Percentiles rank a stretch among this genome's conserved stretches.
Evolutionary conservation across 2,888 invertebrate genomes (phyloP).

Genomic region (Dromius quadrimaculatus): DNA sequence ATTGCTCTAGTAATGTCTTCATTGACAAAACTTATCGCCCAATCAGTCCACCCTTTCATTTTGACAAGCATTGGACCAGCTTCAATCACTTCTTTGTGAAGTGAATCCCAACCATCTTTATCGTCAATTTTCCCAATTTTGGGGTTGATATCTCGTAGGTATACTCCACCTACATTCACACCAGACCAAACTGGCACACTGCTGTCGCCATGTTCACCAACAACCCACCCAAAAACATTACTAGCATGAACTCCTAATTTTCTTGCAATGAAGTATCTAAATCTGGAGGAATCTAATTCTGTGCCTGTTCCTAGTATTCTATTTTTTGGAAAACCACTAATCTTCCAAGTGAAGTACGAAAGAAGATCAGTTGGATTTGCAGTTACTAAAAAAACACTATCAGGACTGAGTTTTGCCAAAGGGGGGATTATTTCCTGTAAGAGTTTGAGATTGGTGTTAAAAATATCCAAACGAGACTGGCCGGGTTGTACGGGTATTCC

Average conservation of each 20-base stretch:
- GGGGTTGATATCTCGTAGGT: slow-evolving; percentile 70
- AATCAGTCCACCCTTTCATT: slow-evolving; percentile 82
- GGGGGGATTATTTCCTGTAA: slow-evolving; percentile 70
- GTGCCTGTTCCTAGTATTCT: slow-evolving; percentile 72
- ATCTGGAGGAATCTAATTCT: slow-evolving; percentile 73
- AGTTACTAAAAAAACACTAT: slow-evolving; percentile 71
- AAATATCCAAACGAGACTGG: slow-evolving; percentile 79
- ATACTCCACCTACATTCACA: slow-evolving; percentile 73
- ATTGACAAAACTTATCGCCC: slow-evolving; percentile 88
- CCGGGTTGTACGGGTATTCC: slow-evolving; percentile 90
- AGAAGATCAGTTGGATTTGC: slow-evolving; percentile 75
- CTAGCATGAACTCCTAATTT: slow-evolving; percentile 70
- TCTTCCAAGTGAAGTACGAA: slow-evolving; percentile 76
- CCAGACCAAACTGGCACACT: slow-evolving; percentile 76
- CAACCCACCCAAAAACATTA: slow-evolving; percentile 72
- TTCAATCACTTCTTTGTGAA: slow-evolving; percentile 59
- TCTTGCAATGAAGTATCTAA: slow-evolving; percentile 72
- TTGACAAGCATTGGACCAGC: neutral
- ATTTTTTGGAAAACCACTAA: slow-evolving; percentile 72
- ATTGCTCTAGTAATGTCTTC: slow-evolving; percentile 79
- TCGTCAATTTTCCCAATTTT: slow-evolving; percentile 69
- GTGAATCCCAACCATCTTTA: slow-evolving; percentile 80
- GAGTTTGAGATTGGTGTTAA: slow-evolving; percentile 75
- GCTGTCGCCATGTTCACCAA: slow-evolving; percentile 77
- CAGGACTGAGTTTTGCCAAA: slow-evolving; percentile 71